These are phyloP conservation scores for Scomber scombrus DNA, from an alignment of 2,113 vertebrate genomes.

Conservation along the genomic window DNA sequence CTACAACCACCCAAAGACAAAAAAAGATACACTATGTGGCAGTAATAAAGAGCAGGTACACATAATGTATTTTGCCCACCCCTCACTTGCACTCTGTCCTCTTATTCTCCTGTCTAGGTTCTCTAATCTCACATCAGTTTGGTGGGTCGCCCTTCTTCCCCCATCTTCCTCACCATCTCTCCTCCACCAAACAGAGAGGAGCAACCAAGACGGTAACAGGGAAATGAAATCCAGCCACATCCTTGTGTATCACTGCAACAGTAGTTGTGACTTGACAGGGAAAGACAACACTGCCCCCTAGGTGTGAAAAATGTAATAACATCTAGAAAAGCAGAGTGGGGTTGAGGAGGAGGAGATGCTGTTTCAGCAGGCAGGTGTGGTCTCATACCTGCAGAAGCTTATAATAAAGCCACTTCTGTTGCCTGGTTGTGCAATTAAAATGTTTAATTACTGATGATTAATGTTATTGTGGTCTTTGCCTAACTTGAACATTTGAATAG, in stretches of 20 bases:
- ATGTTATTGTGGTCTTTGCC: slow-evolving; percentile 7
- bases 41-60: background rate
- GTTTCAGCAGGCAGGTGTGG: slow-evolving; percentile 27
- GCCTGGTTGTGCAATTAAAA: slow-evolving; percentile 9
- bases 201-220: background rate
- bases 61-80: background rate
- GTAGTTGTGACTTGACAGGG: slow-evolving; percentile 24
- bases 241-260: slow-evolving; percentile 29
- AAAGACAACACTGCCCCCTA: slow-evolving; percentile 86
- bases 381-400: slow-evolving; percentile 19
- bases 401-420: slow-evolving; percentile 22
- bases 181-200: slow-evolving; percentile 2
- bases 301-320: slow-evolving; percentile 46
- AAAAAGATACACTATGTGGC: background rate
- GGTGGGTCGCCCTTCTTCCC: background rate
- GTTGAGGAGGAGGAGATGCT: background rate
- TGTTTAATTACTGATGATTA: slow-evolving; percentile 41
- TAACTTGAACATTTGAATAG: background rate
- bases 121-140: slow-evolving; percentile 12
- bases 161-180: slow-evolving; percentile 22
- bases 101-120: background rate
- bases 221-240: background rate
- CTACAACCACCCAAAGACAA: background rate
- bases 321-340: background rate
- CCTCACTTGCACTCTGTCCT: too few relatives aligned